Base-by-base conservation (phyloP, 2,888 invertebrate genomes). In the Tenthredo amoena region DNA sequence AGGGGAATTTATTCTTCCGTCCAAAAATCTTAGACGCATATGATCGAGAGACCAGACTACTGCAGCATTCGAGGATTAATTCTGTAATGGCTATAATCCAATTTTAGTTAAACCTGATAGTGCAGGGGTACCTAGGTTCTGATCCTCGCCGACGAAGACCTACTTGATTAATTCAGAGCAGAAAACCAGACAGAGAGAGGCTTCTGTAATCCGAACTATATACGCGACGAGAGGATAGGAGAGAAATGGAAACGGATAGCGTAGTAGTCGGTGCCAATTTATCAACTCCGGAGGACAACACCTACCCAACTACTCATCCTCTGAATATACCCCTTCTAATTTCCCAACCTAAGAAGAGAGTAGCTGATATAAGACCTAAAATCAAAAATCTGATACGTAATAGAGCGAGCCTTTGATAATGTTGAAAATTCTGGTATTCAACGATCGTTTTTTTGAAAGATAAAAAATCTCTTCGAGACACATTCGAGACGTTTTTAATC, bases 231-330 rank as follows among this genome's bases (percentile, higher is more conserved):
- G 5, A n/a, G 47, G 34, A 15, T 7, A 43, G 21, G 76, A 47
- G 21, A 76, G 76, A n/a, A 76, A 76, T 76, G 76, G 76, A 47
- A 76, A n/a, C 47, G 76, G 76, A 76, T 76, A 71, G 5, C 71
- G 37, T 71, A 43, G 9, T 74, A 76, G 40, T 76, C 76, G n/a
- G 47, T 40, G 47, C 31, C 47, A 76, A 76, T 76, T 76, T 76
- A 76, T 76, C 76, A 76, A 26, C 76, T 26, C 1, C 47, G 26
- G 76, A 76, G 76, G 76, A 76, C 76, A 76, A 76, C 76, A 76
- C 71, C 68, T 68, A 68, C 2, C 26, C 34, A 68, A 31, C 68
- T 68, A 72, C 72, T 21, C 37, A 18, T 72, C 18, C 40, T 9
- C 34, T 21, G 7, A 1, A 6, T 55, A 55, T 26, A 26, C 26